These are phyloP conservation scores for Trematocara macrostoma DNA, from an alignment of 2,113 vertebrate genomes.

Conservation along the genomic window DNA sequence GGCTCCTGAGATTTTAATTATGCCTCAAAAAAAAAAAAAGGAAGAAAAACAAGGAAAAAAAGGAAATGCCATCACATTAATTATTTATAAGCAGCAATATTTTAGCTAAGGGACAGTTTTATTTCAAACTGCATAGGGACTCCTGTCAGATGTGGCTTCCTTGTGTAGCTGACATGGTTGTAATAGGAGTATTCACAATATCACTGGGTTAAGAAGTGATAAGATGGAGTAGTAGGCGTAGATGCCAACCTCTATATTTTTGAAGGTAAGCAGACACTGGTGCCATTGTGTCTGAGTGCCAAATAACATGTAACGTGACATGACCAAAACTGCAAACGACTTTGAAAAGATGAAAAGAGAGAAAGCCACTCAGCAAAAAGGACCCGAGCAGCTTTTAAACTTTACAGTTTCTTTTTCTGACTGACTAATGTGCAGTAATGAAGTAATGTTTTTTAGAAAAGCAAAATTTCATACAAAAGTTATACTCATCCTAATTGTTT, in stretches of 20 bases:
- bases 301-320: not conserved
- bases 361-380: not conserved
- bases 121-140: not conserved
- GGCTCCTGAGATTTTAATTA: conserved; percentile 67
- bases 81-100: conserved; percentile 56
- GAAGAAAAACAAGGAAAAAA: conserved; percentile 14
- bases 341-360: not conserved
- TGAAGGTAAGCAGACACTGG: not conserved
- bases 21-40: not conserved
- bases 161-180: not conserved
- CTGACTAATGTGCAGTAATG: not conserved
- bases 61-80: conserved; percentile 45
- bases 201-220: not conserved
- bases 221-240: not conserved
- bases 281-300: not conserved
- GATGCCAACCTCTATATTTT: not conserved
- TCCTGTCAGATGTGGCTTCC: not conserved
- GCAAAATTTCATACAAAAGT: not conserved
- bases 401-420: not conserved
- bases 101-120: not conserved
- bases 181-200: not conserved
- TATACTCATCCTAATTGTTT: conserved; percentile 11
- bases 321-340: not conserved
- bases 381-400: not conserved
- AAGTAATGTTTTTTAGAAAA: not conserved